Evolutionary conservation across 2,113 vertebrate genomes (phyloP).

Genomic region (Thunnus maccoyii): DNA sequence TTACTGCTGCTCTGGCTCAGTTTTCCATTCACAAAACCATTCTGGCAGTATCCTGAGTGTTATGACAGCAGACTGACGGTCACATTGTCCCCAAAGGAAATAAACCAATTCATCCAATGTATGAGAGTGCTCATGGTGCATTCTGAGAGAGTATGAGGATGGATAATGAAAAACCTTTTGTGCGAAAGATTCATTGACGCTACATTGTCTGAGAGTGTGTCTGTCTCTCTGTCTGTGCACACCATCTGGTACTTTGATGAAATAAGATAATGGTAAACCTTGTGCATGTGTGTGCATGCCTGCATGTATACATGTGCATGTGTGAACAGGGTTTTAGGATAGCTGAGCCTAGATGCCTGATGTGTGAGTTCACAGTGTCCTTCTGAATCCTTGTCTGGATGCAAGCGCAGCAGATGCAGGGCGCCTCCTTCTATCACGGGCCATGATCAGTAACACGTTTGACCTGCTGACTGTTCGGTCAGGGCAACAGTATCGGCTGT

Average conservation of each 20-base stretch:
- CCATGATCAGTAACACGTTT: slow-evolving; percentile 77
- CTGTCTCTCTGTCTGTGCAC: neutral
- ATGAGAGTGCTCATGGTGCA: slow-evolving; percentile 46
- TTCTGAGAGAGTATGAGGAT: slow-evolving; percentile 30
- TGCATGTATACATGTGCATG: slow-evolving; percentile 3
- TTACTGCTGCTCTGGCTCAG: slow-evolving; percentile 31
- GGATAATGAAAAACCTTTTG: slow-evolving; percentile 53
- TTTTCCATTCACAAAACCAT: slow-evolving; percentile 42
- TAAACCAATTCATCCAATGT: slow-evolving; percentile 49
- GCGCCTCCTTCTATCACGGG: slow-evolving; percentile 54
- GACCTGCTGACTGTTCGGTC: slow-evolving; percentile 70
- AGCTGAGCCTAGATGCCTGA: slow-evolving; percentile 12
- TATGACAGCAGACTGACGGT: slow-evolving; percentile 36
- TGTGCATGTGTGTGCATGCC: neutral
- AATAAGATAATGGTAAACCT: slow-evolving; percentile 2
- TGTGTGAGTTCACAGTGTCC: slow-evolving; percentile 44
- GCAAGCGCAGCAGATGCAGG: slow-evolving; percentile 74
- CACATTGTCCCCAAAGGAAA: slow-evolving; percentile 60
- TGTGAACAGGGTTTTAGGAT: slow-evolving; percentile 12
- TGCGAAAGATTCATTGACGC: slow-evolving; percentile 17
- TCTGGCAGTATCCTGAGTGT: slow-evolving; percentile 44
- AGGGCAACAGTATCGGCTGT: slow-evolving; percentile 58
- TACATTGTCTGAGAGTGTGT: neutral
- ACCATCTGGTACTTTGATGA: slow-evolving; percentile 33
- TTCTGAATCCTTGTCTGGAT: slow-evolving; percentile 69